These are phyloP conservation scores for Taphrorychus bicolor DNA, from an alignment of 2,888 invertebrate species.

Conservation along the genomic window DNA sequence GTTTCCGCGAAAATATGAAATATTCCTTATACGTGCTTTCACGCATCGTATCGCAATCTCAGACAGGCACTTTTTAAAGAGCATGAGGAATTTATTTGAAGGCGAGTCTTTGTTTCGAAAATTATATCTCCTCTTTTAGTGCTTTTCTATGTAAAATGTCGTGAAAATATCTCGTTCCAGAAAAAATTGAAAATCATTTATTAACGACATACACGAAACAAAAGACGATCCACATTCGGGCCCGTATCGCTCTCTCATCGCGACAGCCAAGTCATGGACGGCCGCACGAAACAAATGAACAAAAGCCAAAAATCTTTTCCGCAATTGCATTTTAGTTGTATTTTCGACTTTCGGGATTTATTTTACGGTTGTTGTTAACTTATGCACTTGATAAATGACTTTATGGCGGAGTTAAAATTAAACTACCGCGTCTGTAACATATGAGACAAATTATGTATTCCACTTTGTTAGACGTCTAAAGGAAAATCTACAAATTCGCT, in stretches of 20 bases:
- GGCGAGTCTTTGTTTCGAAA: conserved; percentile 27
- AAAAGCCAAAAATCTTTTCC: conserved; percentile 34
- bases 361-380: conserved; percentile 26
- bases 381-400: conserved; percentile 30
- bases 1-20: conserved; percentile 25
- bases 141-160: conserved; percentile 29
- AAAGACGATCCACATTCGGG: conserved; percentile 9
- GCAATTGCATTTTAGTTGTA: conserved; percentile 25
- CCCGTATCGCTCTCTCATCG: conserved; percentile 12
- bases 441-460: background rate
- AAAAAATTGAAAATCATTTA: background rate
- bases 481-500: background rate
- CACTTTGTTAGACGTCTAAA: background rate
- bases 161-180: background rate
- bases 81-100: conserved; percentile 33
- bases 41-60: conserved; percentile 26
- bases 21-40: conserved; percentile 25
- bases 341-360: conserved; percentile 31
- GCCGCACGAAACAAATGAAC: conserved; percentile 26
- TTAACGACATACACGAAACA: conserved; percentile 10
- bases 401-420: conserved; percentile 14
- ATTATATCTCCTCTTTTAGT: conserved; percentile 30
- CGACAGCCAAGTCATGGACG: conserved; percentile 24
- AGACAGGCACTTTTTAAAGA: conserved; percentile 25
- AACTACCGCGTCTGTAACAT: conserved; percentile 10